phyloP scores from a whole-genome alignment of 2,113 vertebrate genomes.

The Chrysochloris asiatica region DNA sequence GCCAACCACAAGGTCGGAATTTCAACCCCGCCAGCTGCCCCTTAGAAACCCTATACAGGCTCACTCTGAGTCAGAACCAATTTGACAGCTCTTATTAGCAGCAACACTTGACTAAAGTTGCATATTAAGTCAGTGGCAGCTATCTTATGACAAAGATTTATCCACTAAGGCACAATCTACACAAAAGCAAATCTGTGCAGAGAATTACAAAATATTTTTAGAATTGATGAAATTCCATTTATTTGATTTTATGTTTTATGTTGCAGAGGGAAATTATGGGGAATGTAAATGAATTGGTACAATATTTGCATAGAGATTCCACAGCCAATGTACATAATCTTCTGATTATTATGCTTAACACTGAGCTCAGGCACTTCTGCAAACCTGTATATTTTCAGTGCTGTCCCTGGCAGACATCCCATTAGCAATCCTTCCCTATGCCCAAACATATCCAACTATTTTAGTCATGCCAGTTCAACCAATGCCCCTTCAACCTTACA shows the following conservation, averaged over 20 bases:
- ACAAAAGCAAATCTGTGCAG: not conserved
- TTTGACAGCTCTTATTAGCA: too few species aligned
- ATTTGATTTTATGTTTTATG: not conserved
- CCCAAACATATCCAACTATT: slow-evolving; percentile 22
- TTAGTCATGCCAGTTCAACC: not conserved
- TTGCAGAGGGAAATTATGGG: slow-evolving; percentile 11
- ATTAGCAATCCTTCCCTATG: not conserved
- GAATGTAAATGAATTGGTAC: slow-evolving; percentile 15
- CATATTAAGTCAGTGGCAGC: not conserved
- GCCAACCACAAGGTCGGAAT: too few species aligned
- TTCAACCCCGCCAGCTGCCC: too few species aligned
- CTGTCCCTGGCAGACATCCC: not conserved
- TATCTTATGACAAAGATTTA: not conserved
- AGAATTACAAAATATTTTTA: slow-evolving; percentile 18
- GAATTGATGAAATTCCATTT: slow-evolving; percentile 27
- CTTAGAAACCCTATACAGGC: too few species aligned
- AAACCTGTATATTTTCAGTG: slow-evolving; percentile 4
- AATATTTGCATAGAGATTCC: slow-evolving; percentile 31
- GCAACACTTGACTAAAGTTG: not conserved
- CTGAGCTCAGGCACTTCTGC: not conserved
- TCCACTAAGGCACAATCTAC: not conserved
- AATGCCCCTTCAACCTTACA: not conserved
- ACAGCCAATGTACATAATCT: slow-evolving; percentile 18
- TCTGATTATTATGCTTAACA: not conserved
- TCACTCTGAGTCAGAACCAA: too few species aligned